A percentile compares a stretch with the other conserved stretches of the same genome.
Conservation (phyloP, 2,888 invertebrate species). For the Gordius sp. region DNA sequence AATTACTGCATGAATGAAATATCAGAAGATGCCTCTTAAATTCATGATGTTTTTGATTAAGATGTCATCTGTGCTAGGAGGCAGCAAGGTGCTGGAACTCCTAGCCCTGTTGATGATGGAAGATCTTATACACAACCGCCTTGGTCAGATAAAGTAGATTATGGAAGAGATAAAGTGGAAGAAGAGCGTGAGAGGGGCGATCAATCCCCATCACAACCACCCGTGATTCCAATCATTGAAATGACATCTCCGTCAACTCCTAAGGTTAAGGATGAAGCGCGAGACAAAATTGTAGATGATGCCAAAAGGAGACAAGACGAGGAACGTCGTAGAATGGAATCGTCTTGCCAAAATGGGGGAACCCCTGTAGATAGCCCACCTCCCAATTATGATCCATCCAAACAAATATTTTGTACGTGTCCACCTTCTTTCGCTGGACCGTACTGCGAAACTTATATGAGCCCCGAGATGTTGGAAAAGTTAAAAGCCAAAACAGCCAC, state of each 20-base stretch:
- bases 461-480: background rate
- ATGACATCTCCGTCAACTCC: background rate
- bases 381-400: background rate
- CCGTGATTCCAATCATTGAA: too few species aligned
- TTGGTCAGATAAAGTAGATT: too few species aligned
- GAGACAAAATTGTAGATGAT: background rate
- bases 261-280: background rate
- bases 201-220: background rate
- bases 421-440: background rate
- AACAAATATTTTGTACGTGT: background rate
- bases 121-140: too few species aligned
- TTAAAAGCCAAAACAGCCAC: too few species aligned
- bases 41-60: too few species aligned
- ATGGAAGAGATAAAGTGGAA: background rate
- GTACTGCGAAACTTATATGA: background rate
- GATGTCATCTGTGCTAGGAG: too few species aligned
- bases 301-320: background rate
- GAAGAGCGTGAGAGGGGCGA: background rate
- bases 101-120: background rate
- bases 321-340: background rate
- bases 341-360: conserved; percentile 9
- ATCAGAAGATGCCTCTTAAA: too few species aligned
- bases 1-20: too few species aligned
- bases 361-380: background rate
- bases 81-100: background rate